Evolutionary conservation across 1,140 invertebrate genomes (phyloP).

Genomic region (Tetragnatha versicolor): DNA sequence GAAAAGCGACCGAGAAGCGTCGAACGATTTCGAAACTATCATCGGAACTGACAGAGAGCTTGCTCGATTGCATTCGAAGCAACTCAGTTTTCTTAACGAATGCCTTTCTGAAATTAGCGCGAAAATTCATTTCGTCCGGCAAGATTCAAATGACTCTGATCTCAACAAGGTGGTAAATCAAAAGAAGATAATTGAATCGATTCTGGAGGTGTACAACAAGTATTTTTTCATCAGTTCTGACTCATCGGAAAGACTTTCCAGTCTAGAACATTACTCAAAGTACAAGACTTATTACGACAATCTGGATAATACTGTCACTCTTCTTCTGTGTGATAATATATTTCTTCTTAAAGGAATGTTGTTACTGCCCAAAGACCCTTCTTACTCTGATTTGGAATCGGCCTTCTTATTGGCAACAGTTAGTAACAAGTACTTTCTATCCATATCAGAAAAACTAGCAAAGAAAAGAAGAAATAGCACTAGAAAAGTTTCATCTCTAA

Average conservation of each 20-base stretch:
- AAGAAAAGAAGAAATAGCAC: neutral
- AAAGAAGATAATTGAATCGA: neutral
- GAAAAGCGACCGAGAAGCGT: neutral
- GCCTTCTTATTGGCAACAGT: neutral
- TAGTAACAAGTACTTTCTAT: neutral
- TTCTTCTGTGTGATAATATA: conserved; percentile 8
- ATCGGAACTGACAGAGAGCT: neutral
- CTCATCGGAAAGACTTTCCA: neutral
- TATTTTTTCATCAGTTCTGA: neutral
- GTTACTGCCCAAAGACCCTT: neutral
- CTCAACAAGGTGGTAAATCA: neutral
- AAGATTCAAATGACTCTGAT: neutral
- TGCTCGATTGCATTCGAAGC: neutral
- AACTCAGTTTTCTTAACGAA: neutral
- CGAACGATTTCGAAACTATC: neutral
- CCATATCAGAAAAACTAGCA: neutral
- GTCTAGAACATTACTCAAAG: neutral
- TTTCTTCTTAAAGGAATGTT: conserved; percentile 6
- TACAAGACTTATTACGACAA: conserved; percentile 3
- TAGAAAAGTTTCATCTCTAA: no score
- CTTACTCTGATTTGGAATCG: neutral
- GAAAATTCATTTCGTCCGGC: neutral
- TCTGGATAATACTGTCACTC: neutral
- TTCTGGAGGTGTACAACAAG: neutral
- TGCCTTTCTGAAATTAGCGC: neutral